phyloP scores from a whole-genome alignment of 23 tunicate species.

The Corella eumyota region DNA sequence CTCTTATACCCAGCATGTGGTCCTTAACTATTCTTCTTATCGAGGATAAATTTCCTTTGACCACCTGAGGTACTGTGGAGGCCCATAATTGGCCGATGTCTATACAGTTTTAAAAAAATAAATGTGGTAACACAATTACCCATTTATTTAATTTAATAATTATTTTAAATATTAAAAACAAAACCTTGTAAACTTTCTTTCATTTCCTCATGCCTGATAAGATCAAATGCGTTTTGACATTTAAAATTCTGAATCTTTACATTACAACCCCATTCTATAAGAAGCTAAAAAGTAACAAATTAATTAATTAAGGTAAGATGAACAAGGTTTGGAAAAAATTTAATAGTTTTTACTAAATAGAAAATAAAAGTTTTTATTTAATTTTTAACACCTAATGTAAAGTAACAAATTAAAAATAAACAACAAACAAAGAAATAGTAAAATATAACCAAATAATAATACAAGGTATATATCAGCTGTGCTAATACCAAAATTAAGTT shows the following conservation, averaged over 20 bases:
- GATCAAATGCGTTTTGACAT: constrained; percentile 61
- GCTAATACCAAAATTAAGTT: too few species aligned
- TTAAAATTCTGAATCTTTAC: constrained; percentile 41
- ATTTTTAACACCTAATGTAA: too few species aligned
- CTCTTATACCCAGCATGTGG: constrained; percentile 64
- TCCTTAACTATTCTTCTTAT: constrained; percentile 41
- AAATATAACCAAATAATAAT: too few species aligned
- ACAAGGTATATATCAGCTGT: too few species aligned
- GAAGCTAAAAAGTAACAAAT: constrained; percentile 18
- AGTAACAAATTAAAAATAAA: too few species aligned
- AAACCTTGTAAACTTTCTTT: constrained; percentile 33
- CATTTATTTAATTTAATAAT: not conserved
- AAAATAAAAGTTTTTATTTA: not conserved
- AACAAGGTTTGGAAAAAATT: too few species aligned
- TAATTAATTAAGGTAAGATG: not conserved
- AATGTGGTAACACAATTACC: too few species aligned
- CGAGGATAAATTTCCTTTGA: constrained; percentile 16
- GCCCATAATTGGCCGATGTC: constrained; percentile 32
- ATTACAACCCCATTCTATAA: constrained; percentile 90
- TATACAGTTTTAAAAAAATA: not conserved
- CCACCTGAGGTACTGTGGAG: constrained; percentile 44
- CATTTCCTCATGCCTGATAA: constrained; percentile 68
- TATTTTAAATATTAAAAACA: not conserved
- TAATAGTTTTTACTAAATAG: not conserved
- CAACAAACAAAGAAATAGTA: too few species aligned